Evolutionary conservation across 1,140 invertebrate genomes (phyloP).

Genomic region (Trissolcus basalis): DNA sequence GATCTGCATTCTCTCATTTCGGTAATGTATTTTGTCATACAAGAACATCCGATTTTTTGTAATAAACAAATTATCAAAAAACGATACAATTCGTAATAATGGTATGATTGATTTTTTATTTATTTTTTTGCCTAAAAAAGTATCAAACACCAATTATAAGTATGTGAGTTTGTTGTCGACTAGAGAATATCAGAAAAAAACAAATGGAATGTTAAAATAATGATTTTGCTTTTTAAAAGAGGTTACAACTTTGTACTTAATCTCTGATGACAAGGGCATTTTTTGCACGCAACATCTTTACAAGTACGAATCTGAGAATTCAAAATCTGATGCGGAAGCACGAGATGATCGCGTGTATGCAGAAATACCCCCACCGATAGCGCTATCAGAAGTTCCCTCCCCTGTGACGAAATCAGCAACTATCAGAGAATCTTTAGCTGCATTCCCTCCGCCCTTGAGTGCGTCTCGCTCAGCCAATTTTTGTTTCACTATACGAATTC

Average conservation of each 20-base stretch:
- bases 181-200: no score
- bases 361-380: conserved; percentile 82
- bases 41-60: no score
- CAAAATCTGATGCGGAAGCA: conserved; percentile 87
- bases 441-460: conserved; percentile 62
- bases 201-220: no score
- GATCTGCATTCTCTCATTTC: no score
- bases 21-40: no score
- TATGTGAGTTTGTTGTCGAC: no score
- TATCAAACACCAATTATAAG: no score
- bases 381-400: conserved; percentile 85
- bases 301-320: conserved; percentile 91
- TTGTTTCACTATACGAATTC: conserved; percentile 86
- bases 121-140: no score
- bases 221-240: no score
- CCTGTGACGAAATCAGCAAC: conserved; percentile 85
- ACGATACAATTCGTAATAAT: no score
- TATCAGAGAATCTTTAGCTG: conserved; percentile 77
- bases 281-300: conserved; percentile 71
- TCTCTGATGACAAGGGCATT: conserved; percentile 9
- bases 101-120: no score
- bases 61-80: no score
- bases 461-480: conserved; percentile 86
- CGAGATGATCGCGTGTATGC: conserved; percentile 86
- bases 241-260: conserved; percentile 8